phyloP scores from a whole-genome alignment of 2,888 invertebrate species.

The Tortricodes alternella region DNA sequence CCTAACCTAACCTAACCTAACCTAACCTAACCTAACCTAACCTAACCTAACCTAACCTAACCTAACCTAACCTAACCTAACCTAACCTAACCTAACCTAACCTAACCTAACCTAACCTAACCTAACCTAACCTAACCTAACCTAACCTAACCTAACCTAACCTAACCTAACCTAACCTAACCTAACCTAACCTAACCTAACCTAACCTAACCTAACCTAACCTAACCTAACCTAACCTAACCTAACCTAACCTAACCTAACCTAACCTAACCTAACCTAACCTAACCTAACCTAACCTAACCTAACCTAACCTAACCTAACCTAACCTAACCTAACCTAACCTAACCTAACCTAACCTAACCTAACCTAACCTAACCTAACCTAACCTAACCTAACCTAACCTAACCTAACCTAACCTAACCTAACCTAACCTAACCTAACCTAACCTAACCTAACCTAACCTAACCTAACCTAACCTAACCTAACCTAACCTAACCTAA shows the following conservation, averaged over 20 bases:
- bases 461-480: conserved; percentile 50
- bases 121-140: conserved; percentile 42
- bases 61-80: conserved; percentile 37
- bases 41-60: conserved; percentile 26
- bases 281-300: conserved; percentile 42
- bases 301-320: conserved; percentile 38
- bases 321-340: conserved; percentile 42
- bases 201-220: conserved; percentile 42
- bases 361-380: conserved; percentile 51
- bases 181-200: conserved; percentile 41
- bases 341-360: conserved; percentile 43
- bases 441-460: conserved; percentile 47
- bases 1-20: conserved; percentile 4
- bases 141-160: conserved; percentile 42
- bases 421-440: conserved; percentile 49
- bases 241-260: conserved; percentile 45
- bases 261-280: conserved; percentile 44
- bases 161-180: conserved; percentile 43
- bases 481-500: conserved; percentile 46
- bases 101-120: conserved; percentile 40
- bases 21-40: neutral
- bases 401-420: conserved; percentile 55
- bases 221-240: conserved; percentile 45
- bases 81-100: conserved; percentile 38
- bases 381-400: conserved; percentile 53